Percentiles rank a stretch among this genome's conserved stretches.
Evolutionary conservation across 2,888 invertebrate species (phyloP).

Genomic region (Trissolcus japonicus): DNA sequence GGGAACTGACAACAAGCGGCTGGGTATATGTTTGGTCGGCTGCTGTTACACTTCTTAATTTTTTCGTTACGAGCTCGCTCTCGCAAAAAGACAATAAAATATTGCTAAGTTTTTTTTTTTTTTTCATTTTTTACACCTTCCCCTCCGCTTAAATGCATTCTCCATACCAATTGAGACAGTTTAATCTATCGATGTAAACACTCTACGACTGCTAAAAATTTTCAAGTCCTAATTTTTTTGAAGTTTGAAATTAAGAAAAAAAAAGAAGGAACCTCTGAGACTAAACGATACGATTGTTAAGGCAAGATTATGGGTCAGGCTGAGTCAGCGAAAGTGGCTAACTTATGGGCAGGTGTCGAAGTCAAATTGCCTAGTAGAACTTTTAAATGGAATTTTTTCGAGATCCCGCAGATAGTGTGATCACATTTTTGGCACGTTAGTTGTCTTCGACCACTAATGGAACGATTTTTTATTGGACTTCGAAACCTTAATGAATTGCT

Average conservation of each 20-base stretch:
- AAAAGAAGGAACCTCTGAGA: slow-evolving; percentile 7
- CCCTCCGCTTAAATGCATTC: background rate
- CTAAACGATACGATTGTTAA: slow-evolving; percentile 56
- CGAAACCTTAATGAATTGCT: background rate
- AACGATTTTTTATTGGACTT: slow-evolving; percentile 17
- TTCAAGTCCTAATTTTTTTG: background rate
- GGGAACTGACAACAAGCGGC: slow-evolving; percentile 53
- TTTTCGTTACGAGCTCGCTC: slow-evolving; percentile 39
- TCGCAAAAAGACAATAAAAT: slow-evolving; percentile 44
- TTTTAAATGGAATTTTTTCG: slow-evolving; percentile 43
- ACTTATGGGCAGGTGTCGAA: slow-evolving; percentile 57
- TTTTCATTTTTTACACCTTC: background rate
- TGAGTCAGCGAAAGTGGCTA: slow-evolving; percentile 51
- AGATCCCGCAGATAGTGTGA: slow-evolving; percentile 29
- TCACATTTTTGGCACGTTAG: slow-evolving; percentile 23
- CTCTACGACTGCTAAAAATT: slow-evolving; percentile 1
- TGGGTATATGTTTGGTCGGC: slow-evolving; percentile 35
- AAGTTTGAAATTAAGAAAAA: slow-evolving; percentile 15
- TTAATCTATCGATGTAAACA: slow-evolving; percentile 3
- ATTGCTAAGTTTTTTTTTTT: slow-evolving; percentile 24
- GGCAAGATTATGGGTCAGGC: slow-evolving; percentile 27
- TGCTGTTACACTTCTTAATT: slow-evolving; percentile 51
- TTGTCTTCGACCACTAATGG: slow-evolving; percentile 24
- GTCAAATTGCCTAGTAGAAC: slow-evolving; percentile 45
- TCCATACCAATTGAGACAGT: slow-evolving; percentile 13